Evolutionary conservation across 2,888 invertebrate species (phyloP), one percentile per base, ranked within the genome.

Genomic region (Patella caerulea): DNA sequence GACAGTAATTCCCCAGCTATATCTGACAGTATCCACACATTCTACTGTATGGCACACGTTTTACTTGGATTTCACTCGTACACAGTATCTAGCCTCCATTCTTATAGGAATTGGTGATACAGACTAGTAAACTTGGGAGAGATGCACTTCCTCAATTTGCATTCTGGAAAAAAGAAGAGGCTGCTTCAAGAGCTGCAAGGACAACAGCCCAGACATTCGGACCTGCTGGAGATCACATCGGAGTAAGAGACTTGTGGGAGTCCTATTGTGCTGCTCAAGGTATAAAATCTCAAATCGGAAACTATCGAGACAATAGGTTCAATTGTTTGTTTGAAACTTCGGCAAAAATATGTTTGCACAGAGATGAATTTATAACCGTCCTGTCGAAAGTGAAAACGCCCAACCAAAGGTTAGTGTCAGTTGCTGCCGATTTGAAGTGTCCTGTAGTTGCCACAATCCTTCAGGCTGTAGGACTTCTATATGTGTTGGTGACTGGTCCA

Each of bases 11-110:
- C 19, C 17, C n/a, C 17, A 4, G 34, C 14, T 2, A 65, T 19
- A 14, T 24, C 52, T 5, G n/a, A 71, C 17, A 77, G 34, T 17
- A 71, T 80, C 53, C 53, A 75, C 56, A 14, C 52, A 55, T 80
- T 80, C 70, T 73, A 79, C 29, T 82, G 80, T 73, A 81, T 82
- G 82, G 79, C 78, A 19, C 82, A 81, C 77, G 83, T 84, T 3
- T 74, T 84, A 0, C 71, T 83, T n/a, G 82, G 81, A 0, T 80
- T 77, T 45, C 74, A 77, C 56, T 72, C 5, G 2, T 79, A 77
- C 72, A 45, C 76, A 3, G 24, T 17, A 9, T 19, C 15, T 14
- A 52, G 54, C 17, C 2, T 82, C 12, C 73, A 75, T 34, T 24
- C 24, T 12, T 56, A 53, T 45, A 17, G 3, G 45, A 56, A 9